A percentile compares a stretch with the other conserved stretches of the same genome.
Conservation (phyloP, 1,140 invertebrate species). For the Drosophila biarmipes region DNA sequence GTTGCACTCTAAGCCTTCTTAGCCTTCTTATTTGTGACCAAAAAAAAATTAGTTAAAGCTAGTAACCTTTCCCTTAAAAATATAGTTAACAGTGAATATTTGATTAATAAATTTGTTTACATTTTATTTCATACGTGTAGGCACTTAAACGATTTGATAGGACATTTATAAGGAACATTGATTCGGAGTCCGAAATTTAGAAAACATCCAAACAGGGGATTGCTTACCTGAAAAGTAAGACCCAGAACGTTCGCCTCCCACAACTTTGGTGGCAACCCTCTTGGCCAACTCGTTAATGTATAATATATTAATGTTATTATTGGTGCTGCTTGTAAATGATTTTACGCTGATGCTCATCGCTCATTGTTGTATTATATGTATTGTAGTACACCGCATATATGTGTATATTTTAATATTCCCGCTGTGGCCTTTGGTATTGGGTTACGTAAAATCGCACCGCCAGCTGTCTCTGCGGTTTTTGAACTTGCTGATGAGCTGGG, state of each 20-base stretch:
- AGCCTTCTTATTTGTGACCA: too few relatives aligned
- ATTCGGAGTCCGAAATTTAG: too few relatives aligned
- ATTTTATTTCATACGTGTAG: too few relatives aligned
- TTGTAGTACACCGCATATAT: background rate
- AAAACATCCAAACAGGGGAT: too few relatives aligned
- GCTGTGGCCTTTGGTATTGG: conserved; percentile 54
- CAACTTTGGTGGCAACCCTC: conserved; percentile 2
- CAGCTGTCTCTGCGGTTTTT: conserved; percentile 63
- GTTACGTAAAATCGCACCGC: conserved; percentile 56
- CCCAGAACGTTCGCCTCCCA: background rate
- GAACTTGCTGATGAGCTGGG: conserved; percentile 43
- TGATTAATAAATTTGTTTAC: too few relatives aligned
- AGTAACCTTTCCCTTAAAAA: too few relatives aligned
- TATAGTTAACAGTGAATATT: too few relatives aligned
- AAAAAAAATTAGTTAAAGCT: too few relatives aligned
- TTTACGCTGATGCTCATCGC: conserved; percentile 62
- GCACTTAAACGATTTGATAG: too few relatives aligned
- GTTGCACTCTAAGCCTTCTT: too few relatives aligned
- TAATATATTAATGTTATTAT: conserved; percentile 49
- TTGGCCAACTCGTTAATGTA: conserved; percentile 32
- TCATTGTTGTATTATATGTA: conserved; percentile 12
- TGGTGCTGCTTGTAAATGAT: conserved; percentile 55
- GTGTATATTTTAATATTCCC: conserved; percentile 28
- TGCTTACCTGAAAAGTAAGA: too few relatives aligned
- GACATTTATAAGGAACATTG: too few relatives aligned